Base-by-base conservation (phyloP, 1,140 invertebrate genomes). In the Maniola jurtina region DNA sequence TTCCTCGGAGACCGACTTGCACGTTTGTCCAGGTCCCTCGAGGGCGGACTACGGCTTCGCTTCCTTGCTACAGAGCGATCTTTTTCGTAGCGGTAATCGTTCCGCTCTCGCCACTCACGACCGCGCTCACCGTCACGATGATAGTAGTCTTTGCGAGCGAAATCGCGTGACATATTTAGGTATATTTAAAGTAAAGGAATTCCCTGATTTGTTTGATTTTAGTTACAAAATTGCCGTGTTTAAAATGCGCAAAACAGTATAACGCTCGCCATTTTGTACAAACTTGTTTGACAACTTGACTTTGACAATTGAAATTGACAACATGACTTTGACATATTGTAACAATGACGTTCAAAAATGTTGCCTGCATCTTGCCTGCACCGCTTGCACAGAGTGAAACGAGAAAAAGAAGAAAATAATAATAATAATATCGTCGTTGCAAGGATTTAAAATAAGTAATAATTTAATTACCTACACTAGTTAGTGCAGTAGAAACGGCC, bases 1-100 rank as follows among this genome's bases (percentile, higher is more conserved):
- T 82, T 86, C 5, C 80, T 61, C 0, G 86, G 86, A 0, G 88
- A 79, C 6, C 81, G 79, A 64, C 84, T 86, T 13, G 75, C 70
- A 0, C 73, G 72, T 59, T 84, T 85, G 6, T 76, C 76, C 0
- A 52, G 35, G 1, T 78, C 74, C 38, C 74, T 74, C 1, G 64
- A 68, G 5, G 79, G 70, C 5, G 79, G 79, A 42, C 80, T 83
- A 11, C 75, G 66, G 61, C 80, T 84, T 16, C 79, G 66, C 16
- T 80, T 76, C 13, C 73, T 72, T 9, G 68, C 54, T 50, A 66
- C 54, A 7, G 66, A 63, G 50, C 76, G 74, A 16, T 61, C 65
- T 54, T 68, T 72, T 34, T 80, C 68, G 54, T 70, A 73, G 42
- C 75, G 72, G 47, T 71, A 79, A 52, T 73, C 67, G 33, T 68